A percentile compares a stretch with the other conserved stretches of the same genome.
Evolutionary conservation across 2,797 vertebrate species (phyloP).

Genomic region (Rousettus madagascariensis): DNA sequence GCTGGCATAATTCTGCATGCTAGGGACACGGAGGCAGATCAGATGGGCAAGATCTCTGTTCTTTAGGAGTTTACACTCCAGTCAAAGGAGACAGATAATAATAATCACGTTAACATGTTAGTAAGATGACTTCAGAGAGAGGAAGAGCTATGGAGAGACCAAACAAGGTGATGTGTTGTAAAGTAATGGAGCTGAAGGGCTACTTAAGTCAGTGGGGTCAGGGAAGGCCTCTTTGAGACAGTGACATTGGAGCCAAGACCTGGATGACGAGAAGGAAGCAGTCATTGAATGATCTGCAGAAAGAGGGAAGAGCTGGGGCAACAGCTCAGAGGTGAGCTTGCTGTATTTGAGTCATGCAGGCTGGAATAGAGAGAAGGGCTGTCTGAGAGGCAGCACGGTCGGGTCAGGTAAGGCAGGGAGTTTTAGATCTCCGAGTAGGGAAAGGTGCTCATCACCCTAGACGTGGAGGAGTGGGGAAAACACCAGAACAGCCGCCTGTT

Average conservation of each 20-base stretch:
- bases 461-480: background rate
- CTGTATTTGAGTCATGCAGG: background rate
- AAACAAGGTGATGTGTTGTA: background rate
- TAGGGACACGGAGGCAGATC: background rate
- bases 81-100: background rate
- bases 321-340: background rate
- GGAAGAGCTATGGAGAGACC: background rate
- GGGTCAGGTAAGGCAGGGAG: background rate
- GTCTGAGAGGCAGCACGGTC: background rate
- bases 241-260: background rate
- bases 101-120: background rate
- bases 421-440: background rate
- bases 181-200: background rate
- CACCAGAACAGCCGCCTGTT: background rate
- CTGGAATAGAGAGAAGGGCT: background rate
- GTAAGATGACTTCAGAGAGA: background rate
- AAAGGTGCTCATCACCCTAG: background rate
- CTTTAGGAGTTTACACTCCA: background rate
- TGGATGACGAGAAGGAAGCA: background rate
- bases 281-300: background rate
- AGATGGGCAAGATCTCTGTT: background rate
- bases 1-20: background rate
- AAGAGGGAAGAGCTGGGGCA: background rate
- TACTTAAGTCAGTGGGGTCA: background rate
- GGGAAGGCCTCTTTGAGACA: background rate